Percentiles rank a stretch among this genome's conserved stretches.
Evolutionary conservation across 1,140 invertebrate species (phyloP).

Genomic region (Cydia splendana): DNA sequence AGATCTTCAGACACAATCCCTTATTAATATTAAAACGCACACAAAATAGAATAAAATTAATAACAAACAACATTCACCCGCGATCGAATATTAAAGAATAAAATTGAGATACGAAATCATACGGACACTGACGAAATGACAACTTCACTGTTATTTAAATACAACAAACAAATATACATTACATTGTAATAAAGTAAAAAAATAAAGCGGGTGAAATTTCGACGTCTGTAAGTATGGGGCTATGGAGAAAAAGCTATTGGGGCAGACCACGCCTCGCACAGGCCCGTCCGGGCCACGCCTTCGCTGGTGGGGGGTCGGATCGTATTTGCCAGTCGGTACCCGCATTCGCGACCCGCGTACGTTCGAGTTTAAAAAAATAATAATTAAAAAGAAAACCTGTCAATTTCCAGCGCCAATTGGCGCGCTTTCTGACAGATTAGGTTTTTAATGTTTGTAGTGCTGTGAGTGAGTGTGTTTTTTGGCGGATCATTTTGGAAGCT

Average conservation of each 20-base stretch:
- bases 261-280: constrained; percentile 46
- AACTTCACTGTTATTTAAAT: constrained; percentile 57
- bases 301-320: constrained; percentile 43
- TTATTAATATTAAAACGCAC: constrained; percentile 23
- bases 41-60: constrained; percentile 21
- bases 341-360: constrained; percentile 60
- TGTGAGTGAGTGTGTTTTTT: constrained; percentile 37
- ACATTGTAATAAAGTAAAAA: constrained; percentile 69
- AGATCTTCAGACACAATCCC: not conserved
- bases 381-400: constrained; percentile 34
- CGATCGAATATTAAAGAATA: constrained; percentile 41
- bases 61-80: not conserved
- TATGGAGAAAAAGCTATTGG: constrained; percentile 45
- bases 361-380: constrained; percentile 33
- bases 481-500: constrained; percentile 21
- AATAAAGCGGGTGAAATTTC: constrained; percentile 44
- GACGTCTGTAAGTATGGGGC: constrained; percentile 54
- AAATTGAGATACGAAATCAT: constrained; percentile 53
- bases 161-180: constrained; percentile 55
- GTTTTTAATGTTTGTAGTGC: constrained; percentile 33
- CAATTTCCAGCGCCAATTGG: constrained; percentile 41
- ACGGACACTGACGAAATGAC: constrained; percentile 55
- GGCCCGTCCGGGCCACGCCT: constrained; percentile 49
- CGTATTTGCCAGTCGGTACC: constrained; percentile 62
- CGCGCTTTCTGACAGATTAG: constrained; percentile 41